Conservation (phyloP, 2,888 invertebrate genomes). For the Magallana nippona region DNA sequence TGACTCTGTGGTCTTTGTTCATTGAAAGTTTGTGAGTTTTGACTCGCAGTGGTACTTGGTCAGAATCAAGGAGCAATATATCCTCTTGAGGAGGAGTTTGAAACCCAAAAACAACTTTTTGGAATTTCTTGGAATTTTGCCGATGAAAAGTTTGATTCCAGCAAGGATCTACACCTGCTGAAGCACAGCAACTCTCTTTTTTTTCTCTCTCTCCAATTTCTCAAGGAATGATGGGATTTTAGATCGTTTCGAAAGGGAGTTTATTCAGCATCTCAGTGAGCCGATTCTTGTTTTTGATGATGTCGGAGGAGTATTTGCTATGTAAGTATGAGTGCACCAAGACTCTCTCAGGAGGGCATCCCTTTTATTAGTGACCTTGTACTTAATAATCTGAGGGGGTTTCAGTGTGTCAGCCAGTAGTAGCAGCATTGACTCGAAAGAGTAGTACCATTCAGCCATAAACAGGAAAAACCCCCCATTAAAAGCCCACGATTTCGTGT, state of each 20-base stretch:
- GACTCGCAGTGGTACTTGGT: no score
- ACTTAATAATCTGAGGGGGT: background rate
- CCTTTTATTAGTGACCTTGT: background rate
- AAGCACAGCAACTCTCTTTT: background rate
- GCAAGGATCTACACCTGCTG: slow-evolving; percentile 28
- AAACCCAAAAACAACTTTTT: background rate
- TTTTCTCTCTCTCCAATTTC: no score
- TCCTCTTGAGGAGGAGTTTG: no score
- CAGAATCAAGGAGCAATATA: no score
- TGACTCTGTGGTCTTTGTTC: background rate
- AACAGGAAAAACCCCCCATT: slow-evolving; percentile 16
- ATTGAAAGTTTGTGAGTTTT: no score
- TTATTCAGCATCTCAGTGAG: background rate
- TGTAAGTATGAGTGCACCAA: slow-evolving; percentile 2
- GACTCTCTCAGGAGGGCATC: background rate
- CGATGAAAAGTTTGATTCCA: slow-evolving; percentile 24
- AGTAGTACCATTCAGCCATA: background rate
- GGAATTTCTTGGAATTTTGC: slow-evolving; percentile 35
- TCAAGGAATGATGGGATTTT: slow-evolving; percentile 20
- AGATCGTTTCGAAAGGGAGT: slow-evolving; percentile 9
- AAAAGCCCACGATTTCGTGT: background rate
- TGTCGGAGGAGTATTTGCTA: slow-evolving; percentile 20
- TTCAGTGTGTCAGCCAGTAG: background rate
- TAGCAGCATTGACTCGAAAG: background rate
- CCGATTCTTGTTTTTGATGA: background rate